Evolutionary conservation across 2,797 vertebrate species (phyloP).

Genomic region (Acanthopagrus latus): DNA sequence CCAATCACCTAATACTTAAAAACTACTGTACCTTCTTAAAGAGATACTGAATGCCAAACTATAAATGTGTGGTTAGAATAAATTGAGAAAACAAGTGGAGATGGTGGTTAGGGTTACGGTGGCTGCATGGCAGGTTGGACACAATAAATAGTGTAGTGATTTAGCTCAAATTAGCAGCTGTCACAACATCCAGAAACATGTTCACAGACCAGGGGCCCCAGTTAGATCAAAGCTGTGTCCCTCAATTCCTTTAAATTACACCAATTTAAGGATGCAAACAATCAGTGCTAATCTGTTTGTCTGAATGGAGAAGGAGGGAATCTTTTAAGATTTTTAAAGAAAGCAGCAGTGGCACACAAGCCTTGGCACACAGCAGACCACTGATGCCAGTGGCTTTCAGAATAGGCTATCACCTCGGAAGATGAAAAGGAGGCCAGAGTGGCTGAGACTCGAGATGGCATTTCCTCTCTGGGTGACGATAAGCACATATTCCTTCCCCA

Average conservation of each 20-base stretch:
- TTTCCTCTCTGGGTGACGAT: constrained; percentile 63
- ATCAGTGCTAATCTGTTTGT: constrained; percentile 47
- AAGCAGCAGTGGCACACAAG: constrained; percentile 13
- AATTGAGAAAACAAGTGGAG: constrained; percentile 48
- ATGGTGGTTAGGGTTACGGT: not conserved
- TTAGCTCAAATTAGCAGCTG: constrained; percentile 39
- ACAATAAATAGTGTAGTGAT: not conserved
- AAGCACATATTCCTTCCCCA: constrained; percentile 47
- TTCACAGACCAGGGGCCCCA: not conserved
- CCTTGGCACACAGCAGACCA: constrained; percentile 33
- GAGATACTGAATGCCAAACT: constrained; percentile 51
- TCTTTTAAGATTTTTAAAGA: constrained; percentile 27
- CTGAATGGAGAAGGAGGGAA: constrained; percentile 21
- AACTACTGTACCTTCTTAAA: constrained; percentile 51
- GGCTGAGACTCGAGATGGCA: constrained; percentile 50
- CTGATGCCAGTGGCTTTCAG: constrained; percentile 40
- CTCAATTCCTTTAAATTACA: constrained; percentile 41
- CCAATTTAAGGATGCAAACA: constrained; percentile 25
- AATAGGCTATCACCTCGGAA: constrained; percentile 47
- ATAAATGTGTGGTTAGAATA: constrained; percentile 44
- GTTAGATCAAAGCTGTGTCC: constrained; percentile 20
- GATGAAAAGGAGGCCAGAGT: constrained; percentile 60
- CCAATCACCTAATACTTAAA: constrained; percentile 70
- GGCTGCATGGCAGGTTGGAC: constrained; percentile 1
- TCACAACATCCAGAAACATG: constrained; percentile 26